Evolutionary conservation across 2,888 invertebrate species (phyloP).

Genomic region (Chloroclystis v-ata): DNA sequence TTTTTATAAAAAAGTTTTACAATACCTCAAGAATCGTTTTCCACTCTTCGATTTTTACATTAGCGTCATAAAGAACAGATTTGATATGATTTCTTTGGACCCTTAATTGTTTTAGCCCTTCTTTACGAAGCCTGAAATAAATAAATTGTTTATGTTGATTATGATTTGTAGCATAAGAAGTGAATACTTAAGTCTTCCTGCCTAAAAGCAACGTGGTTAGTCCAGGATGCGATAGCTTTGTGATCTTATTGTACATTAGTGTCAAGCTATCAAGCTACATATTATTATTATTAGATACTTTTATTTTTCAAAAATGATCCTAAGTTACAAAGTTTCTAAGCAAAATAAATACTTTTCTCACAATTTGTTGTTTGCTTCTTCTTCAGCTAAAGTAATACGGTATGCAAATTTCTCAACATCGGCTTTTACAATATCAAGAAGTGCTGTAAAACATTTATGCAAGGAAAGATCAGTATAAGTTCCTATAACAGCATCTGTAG

Average conservation of each 20-base stretch:
- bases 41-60: conserved; percentile 43
- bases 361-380: conserved; percentile 45
- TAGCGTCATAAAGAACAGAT: conserved; percentile 48
- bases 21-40: conserved; percentile 51
- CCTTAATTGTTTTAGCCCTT: conserved; percentile 44
- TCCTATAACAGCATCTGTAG: conserved; percentile 32
- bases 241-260: too few relatives aligned
- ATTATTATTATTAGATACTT: too few relatives aligned
- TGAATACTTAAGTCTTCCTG: too few relatives aligned
- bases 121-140: conserved; percentile 42
- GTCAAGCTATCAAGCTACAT: too few relatives aligned
- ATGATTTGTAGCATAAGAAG: too few relatives aligned
- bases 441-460: conserved; percentile 28
- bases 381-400: conserved; percentile 32
- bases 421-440: conserved; percentile 28
- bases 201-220: too few relatives aligned
- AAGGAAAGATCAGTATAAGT: conserved; percentile 44
- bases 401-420: conserved; percentile 26
- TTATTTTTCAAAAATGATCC: too few relatives aligned
- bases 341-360: conserved; percentile 22
- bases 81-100: conserved; percentile 55
- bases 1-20: too few relatives aligned
- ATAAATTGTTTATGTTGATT: conserved; percentile 1
- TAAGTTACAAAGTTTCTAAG: too few relatives aligned
- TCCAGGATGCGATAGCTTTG: too few relatives aligned